Evolutionary conservation across 2,113 vertebrate genomes (phyloP), one percentile per base, ranked within the genome.

Genomic region (Neofelis nebulosa): DNA sequence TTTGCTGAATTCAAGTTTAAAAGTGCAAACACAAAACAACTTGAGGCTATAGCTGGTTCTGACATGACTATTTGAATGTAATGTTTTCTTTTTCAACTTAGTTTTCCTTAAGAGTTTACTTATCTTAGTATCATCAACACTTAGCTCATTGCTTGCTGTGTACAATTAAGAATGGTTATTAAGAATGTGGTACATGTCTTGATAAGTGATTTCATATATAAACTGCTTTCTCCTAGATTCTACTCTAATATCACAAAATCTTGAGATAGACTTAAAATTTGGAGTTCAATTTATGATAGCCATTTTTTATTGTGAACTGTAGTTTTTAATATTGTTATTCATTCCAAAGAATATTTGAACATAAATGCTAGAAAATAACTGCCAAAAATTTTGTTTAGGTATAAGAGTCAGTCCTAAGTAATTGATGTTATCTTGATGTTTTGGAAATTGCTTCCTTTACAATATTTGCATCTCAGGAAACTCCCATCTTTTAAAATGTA

Each of bases 391-490:
- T 73, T 93, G 21, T 96, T 66, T 84, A 13, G 29, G 4, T 29
- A 38, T 86, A 48, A 82, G 79, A 85, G 21, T 80, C 81, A 91
- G 18, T 94, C 76, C 86, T 5, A 93, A 93, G 38, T 91, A 82
- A 94, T 85, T 94, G 48, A 31, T 80, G 3, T 94, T 96, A 84
- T 63, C 68, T 52, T 84, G 69, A n/a, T 89, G 68, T 38, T 84
- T 61, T 85, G 15, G 52, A 88, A 15, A 79, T 95, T 29, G 74
- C 9, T 52, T 41, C 41, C n/a, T 88, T 94, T 69, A n/a, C 25
- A 76, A n/a, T n/a, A 38, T 69, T 73, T 93, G 38, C 89, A 57
- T 96, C 80, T 87, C 8, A 63, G 66, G 66, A 95, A 93, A 66
- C 16, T 61, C 1, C 23, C 8, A 2, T 82, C 41, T 52, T 68